Evolutionary conservation across 2,888 invertebrate genomes (phyloP), one percentile per base, ranked within the genome.

Genomic region (Rhopalosiphum nymphaeae): DNA sequence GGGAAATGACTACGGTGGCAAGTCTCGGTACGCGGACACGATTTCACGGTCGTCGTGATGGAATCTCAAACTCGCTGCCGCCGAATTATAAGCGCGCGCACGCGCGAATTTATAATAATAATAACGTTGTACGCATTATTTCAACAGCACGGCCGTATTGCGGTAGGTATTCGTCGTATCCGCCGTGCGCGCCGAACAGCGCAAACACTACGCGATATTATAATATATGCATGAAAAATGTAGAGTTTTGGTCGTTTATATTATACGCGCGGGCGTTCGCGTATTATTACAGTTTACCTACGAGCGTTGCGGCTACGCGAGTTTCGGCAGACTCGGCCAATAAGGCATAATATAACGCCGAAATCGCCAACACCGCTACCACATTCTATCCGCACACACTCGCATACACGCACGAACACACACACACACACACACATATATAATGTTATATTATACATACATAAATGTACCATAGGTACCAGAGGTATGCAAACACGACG

Each of bases 301-400:
- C 67, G 67, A 67, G 1, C 9, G 21, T 78, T 78, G 78, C 21
- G 21, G 92, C 67, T 46, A 88, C 78, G 56, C 53, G 67, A 88
- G 44, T 92, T 89, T 88, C 46, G 53, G 26, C 42, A 3, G 36
- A 78, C 67, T 86, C 61, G 42, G 53, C 92, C 88, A 89, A 92
- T 88, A 92, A 86, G 36, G 16, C 29, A 49, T 88, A 87, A 53
- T 21, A 61, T 57, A 86, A 87, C 86, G 36, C 3, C 86, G 57
- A 92, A 92, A 92, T 46, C 91, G 36, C 53, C n/a, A 16, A 29
- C 44, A 42, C 46, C 21, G 36, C n/a, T 67, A n/a, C 67, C 67
- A 21, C 78, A 25, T 78, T 78, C 36, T 78, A 36, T 78, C 3
- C 0, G 29, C 29, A 61, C 61, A 61, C 29, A 61, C 7, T 1